phyloP scores from a whole-genome alignment of 2,113 vertebrate genomes.

The Limnothrissa miodon region DNA sequence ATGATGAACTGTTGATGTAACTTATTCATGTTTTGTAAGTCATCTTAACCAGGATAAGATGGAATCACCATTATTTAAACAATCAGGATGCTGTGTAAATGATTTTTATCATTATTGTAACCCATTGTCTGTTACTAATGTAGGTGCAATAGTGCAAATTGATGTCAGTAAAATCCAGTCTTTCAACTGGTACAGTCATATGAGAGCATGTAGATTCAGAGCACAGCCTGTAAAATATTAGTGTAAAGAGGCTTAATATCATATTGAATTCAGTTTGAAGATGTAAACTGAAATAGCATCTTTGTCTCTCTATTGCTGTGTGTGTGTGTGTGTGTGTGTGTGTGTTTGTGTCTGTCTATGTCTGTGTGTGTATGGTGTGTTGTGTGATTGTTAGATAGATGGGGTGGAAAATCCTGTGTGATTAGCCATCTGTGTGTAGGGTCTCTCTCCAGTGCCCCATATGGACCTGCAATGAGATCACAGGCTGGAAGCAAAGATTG shows the following conservation, averaged over 20 bases:
- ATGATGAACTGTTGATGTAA: constrained; percentile 2
- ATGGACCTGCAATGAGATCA: constrained; percentile 47
- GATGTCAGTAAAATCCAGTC: neutral
- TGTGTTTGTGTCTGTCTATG: constrained; percentile 19
- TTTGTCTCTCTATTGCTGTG: constrained; percentile 12
- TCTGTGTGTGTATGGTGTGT: constrained; percentile 27
- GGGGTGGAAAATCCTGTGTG: constrained; percentile 41
- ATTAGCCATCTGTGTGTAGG: constrained; percentile 48
- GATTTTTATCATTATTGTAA: neutral
- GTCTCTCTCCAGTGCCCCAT: constrained; percentile 55
- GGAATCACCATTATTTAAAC: neutral
- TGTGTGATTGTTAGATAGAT: constrained; percentile 43
- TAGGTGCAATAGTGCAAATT: neutral
- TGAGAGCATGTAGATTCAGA: neutral
- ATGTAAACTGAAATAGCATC: neutral
- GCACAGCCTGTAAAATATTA: neutral
- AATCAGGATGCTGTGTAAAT: neutral
- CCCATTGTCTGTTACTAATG: neutral
- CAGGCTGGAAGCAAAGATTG: constrained; percentile 18
- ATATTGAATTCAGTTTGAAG: neutral
- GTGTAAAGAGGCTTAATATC: neutral
- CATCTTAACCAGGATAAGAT: neutral
- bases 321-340: constrained; percentile 16
- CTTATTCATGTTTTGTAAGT: neutral
- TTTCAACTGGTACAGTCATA: neutral